These are phyloP conservation scores for Diplogasteroides magnus DNA, from an alignment of 1,140 invertebrate genomes.

Conservation along the genomic window DNA sequence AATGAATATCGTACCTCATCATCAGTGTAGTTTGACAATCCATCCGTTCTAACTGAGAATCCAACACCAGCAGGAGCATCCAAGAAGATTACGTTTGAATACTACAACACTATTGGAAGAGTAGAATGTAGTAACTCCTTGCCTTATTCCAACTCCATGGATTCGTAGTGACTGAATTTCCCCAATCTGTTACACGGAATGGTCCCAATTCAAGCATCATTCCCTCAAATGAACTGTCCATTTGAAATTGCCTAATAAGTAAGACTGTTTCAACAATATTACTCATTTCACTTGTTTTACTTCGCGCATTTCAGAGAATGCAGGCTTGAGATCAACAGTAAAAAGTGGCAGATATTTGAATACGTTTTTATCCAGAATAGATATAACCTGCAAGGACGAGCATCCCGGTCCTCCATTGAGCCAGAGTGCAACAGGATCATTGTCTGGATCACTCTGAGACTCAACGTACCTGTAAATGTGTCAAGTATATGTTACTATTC, in stretches of 20 bases:
- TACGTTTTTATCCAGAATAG: no score
- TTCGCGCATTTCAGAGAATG: no score
- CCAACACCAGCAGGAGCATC: conserved; percentile 24
- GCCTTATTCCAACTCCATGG: conserved; percentile 59
- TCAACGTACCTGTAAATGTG: conserved; percentile 57
- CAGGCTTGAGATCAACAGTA: no score
- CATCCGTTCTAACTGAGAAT: conserved; percentile 10
- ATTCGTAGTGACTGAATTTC: conserved; percentile 55
- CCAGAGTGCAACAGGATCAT: conserved; percentile 61
- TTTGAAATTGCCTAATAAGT: background rate
- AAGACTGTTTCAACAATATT: background rate
- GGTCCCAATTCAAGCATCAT: conserved; percentile 61
- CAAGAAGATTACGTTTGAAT: conserved; percentile 24
- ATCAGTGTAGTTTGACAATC: background rate
- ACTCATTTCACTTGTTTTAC: no score
- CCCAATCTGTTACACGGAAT: conserved; percentile 53
- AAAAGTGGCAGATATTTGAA: no score
- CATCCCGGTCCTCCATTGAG: conserved; percentile 63
- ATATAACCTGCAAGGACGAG: conserved; percentile 49
- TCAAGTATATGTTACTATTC: no score
- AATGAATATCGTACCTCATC: background rate
- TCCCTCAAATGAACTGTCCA: conserved; percentile 51
- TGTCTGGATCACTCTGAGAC: conserved; percentile 56
- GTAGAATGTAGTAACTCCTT: no score
- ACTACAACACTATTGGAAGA: conserved; percentile 1